Conservation (phyloP, 1,140 invertebrate species). For the Dryas iulia region DNA sequence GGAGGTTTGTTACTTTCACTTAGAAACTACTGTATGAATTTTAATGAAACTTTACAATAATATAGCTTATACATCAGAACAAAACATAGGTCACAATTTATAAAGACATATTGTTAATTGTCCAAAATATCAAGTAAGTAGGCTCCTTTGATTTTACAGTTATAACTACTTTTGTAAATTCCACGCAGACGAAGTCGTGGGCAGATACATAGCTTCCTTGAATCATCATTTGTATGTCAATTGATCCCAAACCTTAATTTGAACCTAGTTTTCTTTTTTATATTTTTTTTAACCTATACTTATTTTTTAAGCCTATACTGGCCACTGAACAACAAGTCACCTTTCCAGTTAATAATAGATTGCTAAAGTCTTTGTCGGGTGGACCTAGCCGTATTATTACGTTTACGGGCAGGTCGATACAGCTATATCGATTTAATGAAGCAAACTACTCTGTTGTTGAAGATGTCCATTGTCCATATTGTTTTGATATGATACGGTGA, state of each 20-base stretch:
- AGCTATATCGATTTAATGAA: background rate
- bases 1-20: too few species aligned
- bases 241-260: background rate
- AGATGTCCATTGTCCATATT: background rate
- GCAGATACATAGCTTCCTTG: too few species aligned
- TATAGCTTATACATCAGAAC: too few species aligned
- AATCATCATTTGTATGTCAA: background rate
- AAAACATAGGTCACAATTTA: too few species aligned
- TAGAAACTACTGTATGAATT: too few species aligned
- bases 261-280: too few species aligned
- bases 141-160: too few species aligned
- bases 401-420: background rate
- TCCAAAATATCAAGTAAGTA: too few species aligned
- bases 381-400: background rate
- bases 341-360: background rate
- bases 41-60: too few species aligned
- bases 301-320: background rate
- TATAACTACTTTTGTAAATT: too few species aligned
- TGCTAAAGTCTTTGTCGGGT: background rate
- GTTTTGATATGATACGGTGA: background rate
- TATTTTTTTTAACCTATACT: background rate
- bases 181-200: too few species aligned
- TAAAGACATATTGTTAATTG: too few species aligned
- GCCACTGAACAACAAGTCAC: background rate
- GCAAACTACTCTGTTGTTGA: background rate